Evolutionary conservation across 2,888 invertebrate genomes (phyloP), one percentile per base, ranked within the genome.

Genomic region (Epinotia nisella): DNA sequence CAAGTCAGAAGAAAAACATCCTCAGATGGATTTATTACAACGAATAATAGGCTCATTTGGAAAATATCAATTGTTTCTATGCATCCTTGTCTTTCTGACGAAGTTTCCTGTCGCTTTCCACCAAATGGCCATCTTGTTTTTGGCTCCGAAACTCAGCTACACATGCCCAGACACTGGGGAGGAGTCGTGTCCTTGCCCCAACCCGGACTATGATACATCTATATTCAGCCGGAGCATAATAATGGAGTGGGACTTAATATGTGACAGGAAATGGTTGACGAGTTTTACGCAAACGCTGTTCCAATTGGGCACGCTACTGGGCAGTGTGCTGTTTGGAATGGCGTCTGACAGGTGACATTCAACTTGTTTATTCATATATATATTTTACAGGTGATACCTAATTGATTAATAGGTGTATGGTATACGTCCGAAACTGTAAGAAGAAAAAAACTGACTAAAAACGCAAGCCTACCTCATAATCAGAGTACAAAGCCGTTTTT

Each of bases 201-300:
- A 92, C 56, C 94, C 95, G 74, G 85, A 92, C 9, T 97, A 95
- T 80, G 95, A 97, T 81, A 95, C 93, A 66, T 94, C 94, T 60
- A 83, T 95, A 74, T 97, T 97, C 83, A 89, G 94, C 1, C 95
- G 95, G 77, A 96, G 96, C 0, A 96, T 97, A 19, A 94, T 95
- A 73, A 95, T 95, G 70, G 95, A 97, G 94, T 97, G 96, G 96
- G 93, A 96, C 84, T 91, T 97, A 75, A 96, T 97, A 29, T 97
- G 97, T 84, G 94, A 94, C 2, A 94, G 89, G 58, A 91, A 92
- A 64, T 95, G 95, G 88, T 87, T 96, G 75, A 94, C 95, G 2
- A 96, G 96, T 82, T 90, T 96, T 35, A 95, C 96, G 0, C 97
- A 97, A 87, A 96, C 96, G 7, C 86, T 96, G 71, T 96, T 96